Base-by-base conservation (phyloP, 2,113 vertebrate genomes). In the Desmodus rotundus region DNA sequence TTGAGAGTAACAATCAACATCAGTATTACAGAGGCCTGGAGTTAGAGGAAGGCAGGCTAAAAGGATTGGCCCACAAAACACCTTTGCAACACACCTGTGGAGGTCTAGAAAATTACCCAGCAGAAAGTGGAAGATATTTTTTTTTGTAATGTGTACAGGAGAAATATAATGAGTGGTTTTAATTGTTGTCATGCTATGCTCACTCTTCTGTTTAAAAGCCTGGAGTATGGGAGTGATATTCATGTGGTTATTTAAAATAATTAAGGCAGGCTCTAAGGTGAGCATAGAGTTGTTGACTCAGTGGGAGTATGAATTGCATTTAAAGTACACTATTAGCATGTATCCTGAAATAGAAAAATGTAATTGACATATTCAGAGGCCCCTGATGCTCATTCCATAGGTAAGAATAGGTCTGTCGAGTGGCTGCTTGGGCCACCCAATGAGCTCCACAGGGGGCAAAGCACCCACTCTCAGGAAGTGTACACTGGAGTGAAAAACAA, bases 381-480 rank as follows among this genome's bases (percentile, higher is more conserved):
- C 2, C 9, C 33, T 86, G n/a, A 84, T 26, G 20, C 12, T 38
- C 26, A 76, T 33, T 89, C 14, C 2, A 82, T 72, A 56, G 50
- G 81, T n/a, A 92, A 92, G 50, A 78, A 61, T 41, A 68, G 12
- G 15, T 81, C 38, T 45, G 50, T 26, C 56, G 24, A 93, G 15
- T n/a, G 31, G 11, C 10, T 36, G 4, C 22, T 81, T 63, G 12
- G 15, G 10, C 4, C 5, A 47, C 14, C 2, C 15, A 50, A 50
- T n/a, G 36, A 26, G 1, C 8, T 76, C 15, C 26, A 61, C 0
- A 72, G 4, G 10, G 7, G 43, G 28, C 17, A 54, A 88, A 61
- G 45, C 5, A 1, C 2, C 4, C 47, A 33, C 22, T 50, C 13
- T 86, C 50, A 72, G 54, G 43, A 81, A 63, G 16, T 70, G 77